Conservation (phyloP, 2,797 vertebrate genomes). For the Diceros bicornis region DNA sequence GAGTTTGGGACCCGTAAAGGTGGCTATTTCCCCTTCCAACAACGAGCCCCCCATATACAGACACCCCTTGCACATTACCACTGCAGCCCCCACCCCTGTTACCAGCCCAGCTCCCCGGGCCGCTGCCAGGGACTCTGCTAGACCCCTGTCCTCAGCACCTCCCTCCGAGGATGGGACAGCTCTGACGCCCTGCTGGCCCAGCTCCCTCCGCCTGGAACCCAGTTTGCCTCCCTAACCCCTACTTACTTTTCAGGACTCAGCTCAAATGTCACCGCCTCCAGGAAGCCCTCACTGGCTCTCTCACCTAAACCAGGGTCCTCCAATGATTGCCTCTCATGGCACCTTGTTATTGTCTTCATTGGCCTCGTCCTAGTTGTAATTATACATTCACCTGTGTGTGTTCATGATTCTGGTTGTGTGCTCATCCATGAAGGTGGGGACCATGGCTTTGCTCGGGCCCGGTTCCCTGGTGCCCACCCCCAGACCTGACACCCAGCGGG, state of each 20-base stretch:
- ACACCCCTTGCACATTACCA: background rate
- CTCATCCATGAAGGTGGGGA: accelerated
- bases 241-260: background rate
- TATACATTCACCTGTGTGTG: accelerated
- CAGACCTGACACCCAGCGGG: background rate
- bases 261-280: background rate
- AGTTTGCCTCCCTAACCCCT: background rate
- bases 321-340: accelerated
- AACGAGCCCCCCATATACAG: background rate
- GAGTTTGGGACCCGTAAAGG: background rate
- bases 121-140: background rate
- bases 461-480: accelerated
- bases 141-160: background rate
- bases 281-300: background rate
- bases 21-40: background rate
- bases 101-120: background rate
- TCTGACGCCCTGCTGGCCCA: background rate
- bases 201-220: background rate
- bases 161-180: background rate
- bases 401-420: background rate
- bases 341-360: background rate
- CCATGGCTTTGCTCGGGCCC: accelerated
- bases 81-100: background rate
- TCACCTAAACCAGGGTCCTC: background rate
- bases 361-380: background rate